Evolutionary conservation across 2,797 vertebrate genomes (phyloP), one percentile per base, ranked within the genome.

Genomic region (Aulostomus chinensis): DNA sequence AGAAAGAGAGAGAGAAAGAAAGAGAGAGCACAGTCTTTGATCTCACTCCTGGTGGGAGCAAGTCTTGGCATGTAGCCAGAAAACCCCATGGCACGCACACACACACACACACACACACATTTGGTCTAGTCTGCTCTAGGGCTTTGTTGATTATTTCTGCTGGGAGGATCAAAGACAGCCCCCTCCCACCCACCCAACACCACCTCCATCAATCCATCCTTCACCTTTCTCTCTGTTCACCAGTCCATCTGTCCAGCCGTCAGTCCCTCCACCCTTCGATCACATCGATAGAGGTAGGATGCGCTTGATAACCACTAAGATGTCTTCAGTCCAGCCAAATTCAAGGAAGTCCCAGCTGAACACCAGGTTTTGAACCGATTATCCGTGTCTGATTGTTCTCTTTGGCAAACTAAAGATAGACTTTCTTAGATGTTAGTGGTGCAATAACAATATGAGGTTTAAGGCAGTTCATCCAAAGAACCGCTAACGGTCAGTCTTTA

Each of bases 81-180:
- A 77, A 71, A 84, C 69, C 74, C 71, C 47, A 58, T 15, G 52
- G 66, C 54, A 9, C 12, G 22, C 68, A 39, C 18, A 36, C 50
- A 34, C 60, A 28, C 28, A 33, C 48, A 51, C 46, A 34, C 53
- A 31, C 52, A 39, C 42, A 36, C 61, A 52, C 42, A 39, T 32
- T 70, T 36, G 66, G 35, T 36, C 62, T 68, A 72, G 72, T 25
- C 71, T 57, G 79, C 83, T 83, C 45, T 58, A 64, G 76, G 81
- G 77, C 88, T 90, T 90, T 86, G 87, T 88, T 92, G 90, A 91
- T 91, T 90, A 91, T 91, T 91, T 91, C 90, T 89, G 83, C 84
- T 81, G 86, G 76, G 86, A 87, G 83, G 90, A 91, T 91, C 84
- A 92, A 92, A 91, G 86, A 75, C 43, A 36, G 46, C 36, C 34